These are phyloP conservation scores for Phthorimaea operculella DNA, from an alignment of 1,140 invertebrate genomes.

Conservation along the genomic window DNA sequence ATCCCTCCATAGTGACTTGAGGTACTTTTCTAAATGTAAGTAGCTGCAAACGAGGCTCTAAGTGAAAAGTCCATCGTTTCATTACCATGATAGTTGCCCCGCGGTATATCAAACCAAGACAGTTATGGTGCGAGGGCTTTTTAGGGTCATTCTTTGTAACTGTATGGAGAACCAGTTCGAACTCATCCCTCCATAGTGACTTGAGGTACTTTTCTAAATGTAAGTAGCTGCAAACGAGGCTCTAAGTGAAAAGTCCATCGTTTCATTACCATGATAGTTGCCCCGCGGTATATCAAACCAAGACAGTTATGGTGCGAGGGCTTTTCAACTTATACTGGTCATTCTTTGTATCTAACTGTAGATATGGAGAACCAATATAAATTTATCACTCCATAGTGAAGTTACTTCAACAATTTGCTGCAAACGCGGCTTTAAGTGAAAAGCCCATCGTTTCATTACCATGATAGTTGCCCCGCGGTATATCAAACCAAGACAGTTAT, in stretches of 20 bases:
- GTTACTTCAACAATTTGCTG: too few species aligned
- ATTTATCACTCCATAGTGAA: too few species aligned
- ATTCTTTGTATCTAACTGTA: too few species aligned
- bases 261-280: constrained; percentile 1
- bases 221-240: too few species aligned
- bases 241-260: neutral
- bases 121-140: neutral
- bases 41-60: neutral
- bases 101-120: neutral
- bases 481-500: constrained; percentile 2
- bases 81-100: constrained; percentile 1
- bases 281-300: neutral
- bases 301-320: neutral
- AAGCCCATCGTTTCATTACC: neutral
- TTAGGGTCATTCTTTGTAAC: too few species aligned
- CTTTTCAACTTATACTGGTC: too few species aligned
- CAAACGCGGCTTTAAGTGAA: neutral
- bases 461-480: neutral
- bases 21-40: too few species aligned
- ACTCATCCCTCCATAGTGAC: too few species aligned
- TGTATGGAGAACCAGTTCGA: too few species aligned
- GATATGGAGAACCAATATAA: too few species aligned
- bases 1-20: too few species aligned
- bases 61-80: neutral
- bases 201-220: too few species aligned